Evolutionary conservation across 2,797 vertebrate species (phyloP).

Genomic region (Staurois parvus): DNA sequence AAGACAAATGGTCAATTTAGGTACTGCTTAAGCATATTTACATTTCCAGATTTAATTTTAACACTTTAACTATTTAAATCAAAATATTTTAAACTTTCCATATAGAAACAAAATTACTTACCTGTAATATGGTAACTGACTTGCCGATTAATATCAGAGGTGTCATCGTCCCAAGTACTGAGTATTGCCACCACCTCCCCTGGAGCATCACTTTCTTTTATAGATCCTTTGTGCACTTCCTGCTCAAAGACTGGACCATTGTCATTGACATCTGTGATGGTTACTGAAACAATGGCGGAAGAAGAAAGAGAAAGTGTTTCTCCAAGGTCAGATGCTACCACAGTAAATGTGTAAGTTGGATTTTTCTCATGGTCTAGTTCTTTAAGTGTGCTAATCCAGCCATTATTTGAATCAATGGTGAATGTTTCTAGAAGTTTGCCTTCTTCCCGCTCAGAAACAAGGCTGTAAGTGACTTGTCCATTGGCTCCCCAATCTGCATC

Average conservation of each 20-base stretch:
- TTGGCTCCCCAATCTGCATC: constrained; percentile 92
- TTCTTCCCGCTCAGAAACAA: constrained; percentile 78
- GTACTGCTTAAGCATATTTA: too few species aligned
- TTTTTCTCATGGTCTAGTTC: constrained; percentile 91
- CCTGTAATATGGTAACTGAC: constrained; percentile 98
- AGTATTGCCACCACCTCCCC: constrained; percentile 95
- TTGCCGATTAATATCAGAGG: constrained; percentile 89
- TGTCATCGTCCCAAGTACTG: constrained; percentile 93
- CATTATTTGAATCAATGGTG: constrained; percentile 90
- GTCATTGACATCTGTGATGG: constrained; percentile 92
- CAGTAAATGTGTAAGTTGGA: constrained; percentile 87
- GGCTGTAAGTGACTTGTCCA: constrained; percentile 91
- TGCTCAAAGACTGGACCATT: constrained; percentile 90
- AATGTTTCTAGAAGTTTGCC: constrained; percentile 81
- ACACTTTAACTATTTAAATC: too few species aligned
- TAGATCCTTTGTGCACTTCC: constrained; percentile 84
- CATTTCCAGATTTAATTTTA: too few species aligned
- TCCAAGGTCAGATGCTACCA: constrained; percentile 92
- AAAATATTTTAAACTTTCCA: too few species aligned
- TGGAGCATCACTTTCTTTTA: constrained; percentile 91
- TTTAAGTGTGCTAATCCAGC: constrained; percentile 93
- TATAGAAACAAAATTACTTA: constrained; percentile 68
- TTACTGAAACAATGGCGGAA: constrained; percentile 85
- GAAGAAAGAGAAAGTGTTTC: constrained; percentile 89
- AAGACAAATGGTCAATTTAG: too few species aligned